Evolutionary conservation across 2,113 vertebrate species (phyloP).

Genomic region (Zingel zingel): DNA sequence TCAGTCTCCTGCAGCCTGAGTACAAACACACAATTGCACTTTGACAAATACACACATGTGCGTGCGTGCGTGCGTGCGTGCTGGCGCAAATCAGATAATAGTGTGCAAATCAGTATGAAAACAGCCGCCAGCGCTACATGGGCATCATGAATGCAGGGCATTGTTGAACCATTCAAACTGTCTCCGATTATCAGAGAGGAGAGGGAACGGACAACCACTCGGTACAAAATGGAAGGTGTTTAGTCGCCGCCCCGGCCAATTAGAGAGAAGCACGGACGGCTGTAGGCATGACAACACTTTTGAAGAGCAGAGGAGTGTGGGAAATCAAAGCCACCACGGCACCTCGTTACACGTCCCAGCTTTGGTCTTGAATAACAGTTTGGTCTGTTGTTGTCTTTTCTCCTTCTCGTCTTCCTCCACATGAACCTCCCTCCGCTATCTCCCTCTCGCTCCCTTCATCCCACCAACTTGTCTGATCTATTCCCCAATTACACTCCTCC

Average conservation of each 20-base stretch:
- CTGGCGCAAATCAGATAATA: constrained; percentile 41
- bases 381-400: constrained; percentile 32
- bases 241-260: constrained; percentile 57
- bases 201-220: constrained; percentile 21
- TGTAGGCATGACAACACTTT: constrained; percentile 69
- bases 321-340: constrained; percentile 64
- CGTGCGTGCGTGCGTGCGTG: accelerated
- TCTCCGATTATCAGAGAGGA: constrained; percentile 53
- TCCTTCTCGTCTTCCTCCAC: constrained; percentile 41
- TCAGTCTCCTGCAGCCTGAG: neutral
- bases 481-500: constrained; percentile 26
- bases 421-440: constrained; percentile 16
- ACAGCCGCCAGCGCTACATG: constrained; percentile 27
- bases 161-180: constrained; percentile 60
- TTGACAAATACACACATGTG: neutral
- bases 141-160: constrained; percentile 47
- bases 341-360: constrained; percentile 43
- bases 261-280: constrained; percentile 34
- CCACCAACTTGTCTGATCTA: constrained; percentile 52
- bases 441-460: constrained; percentile 32
- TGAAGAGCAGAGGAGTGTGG: constrained; percentile 65
- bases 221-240: constrained; percentile 59
- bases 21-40: neutral
- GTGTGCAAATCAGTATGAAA: constrained; percentile 62
- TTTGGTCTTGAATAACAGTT: constrained; percentile 39